These are phyloP conservation scores for Eumaeus atala DNA, from an alignment of 1,140 invertebrate species.

Conservation along the genomic window DNA sequence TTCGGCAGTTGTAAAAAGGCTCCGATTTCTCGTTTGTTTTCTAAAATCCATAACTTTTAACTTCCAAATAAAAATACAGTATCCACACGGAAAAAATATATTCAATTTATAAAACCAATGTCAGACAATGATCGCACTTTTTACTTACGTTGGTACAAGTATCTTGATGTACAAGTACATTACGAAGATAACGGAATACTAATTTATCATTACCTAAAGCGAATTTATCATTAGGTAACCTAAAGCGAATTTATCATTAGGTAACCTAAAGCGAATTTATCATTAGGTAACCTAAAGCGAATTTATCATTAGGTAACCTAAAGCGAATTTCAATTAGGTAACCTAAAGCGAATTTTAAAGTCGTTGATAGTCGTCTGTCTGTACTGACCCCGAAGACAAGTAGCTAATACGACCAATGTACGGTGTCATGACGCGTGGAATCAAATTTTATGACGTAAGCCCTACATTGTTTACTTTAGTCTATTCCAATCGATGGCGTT, in stretches of 20 bases:
- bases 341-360: too few relatives aligned
- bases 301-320: neutral
- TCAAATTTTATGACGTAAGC: too few relatives aligned
- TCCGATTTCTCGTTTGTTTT: too few relatives aligned
- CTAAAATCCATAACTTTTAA: too few relatives aligned
- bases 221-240: neutral
- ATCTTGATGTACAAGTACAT: constrained; percentile 23
- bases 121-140: constrained; percentile 67
- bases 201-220: constrained; percentile 18
- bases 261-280: constrained; percentile 26
- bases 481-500: too few relatives aligned
- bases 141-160: constrained; percentile 49
- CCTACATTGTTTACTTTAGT: too few relatives aligned
- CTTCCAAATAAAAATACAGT: constrained; percentile 44
- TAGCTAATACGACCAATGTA: too few relatives aligned
- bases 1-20: too few relatives aligned
- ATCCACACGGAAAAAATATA: constrained; percentile 71
- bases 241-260: constrained; percentile 9
- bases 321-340: neutral
- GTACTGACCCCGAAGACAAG: too few relatives aligned
- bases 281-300: constrained; percentile 5
- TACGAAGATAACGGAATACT: constrained; percentile 26
- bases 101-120: constrained; percentile 73
- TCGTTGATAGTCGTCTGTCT: too few relatives aligned
- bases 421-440: too few relatives aligned